These are phyloP conservation scores for Bufo bufo DNA, from an alignment of 2,113 vertebrate genomes.

Conservation along the genomic window DNA sequence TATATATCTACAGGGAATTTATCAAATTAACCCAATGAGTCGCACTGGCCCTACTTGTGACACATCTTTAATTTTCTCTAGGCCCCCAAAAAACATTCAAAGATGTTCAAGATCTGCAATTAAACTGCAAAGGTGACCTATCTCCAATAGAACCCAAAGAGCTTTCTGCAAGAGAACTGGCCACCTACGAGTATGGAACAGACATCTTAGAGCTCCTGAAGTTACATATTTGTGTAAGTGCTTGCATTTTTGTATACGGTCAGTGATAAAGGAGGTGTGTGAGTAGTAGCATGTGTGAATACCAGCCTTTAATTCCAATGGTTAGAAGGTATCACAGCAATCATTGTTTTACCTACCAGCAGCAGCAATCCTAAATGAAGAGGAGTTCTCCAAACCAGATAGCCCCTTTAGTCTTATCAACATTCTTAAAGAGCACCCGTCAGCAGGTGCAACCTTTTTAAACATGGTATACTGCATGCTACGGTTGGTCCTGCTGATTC, in stretches of 20 bases:
- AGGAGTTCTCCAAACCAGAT: no score
- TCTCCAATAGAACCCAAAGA: constrained; percentile 64
- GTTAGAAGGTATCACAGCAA: neutral
- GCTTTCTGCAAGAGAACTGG: constrained; percentile 79
- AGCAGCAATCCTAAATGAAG: no score
- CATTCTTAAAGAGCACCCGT: no score
- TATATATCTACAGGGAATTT: no score
- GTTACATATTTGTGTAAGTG: constrained; percentile 73
- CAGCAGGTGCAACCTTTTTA: no score
- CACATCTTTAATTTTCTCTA: constrained; percentile 47
- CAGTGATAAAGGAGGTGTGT: neutral
- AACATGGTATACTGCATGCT: no score
- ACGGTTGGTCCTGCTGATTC: no score
- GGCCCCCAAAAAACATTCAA: constrained; percentile 63
- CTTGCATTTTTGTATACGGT: neutral
- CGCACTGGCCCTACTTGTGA: neutral
- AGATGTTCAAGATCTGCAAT: constrained; percentile 71
- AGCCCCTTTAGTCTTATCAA: no score
- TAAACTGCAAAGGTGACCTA: constrained; percentile 72
- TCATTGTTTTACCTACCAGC: neutral
- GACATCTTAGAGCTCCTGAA: constrained; percentile 76
- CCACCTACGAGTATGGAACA: constrained; percentile 81
- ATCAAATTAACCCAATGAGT: no score
- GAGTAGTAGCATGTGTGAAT: neutral
- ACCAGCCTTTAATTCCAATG: neutral